Evolutionary conservation across 2,797 vertebrate species (phyloP).

Genomic region (Rhynchonycteris naso): DNA sequence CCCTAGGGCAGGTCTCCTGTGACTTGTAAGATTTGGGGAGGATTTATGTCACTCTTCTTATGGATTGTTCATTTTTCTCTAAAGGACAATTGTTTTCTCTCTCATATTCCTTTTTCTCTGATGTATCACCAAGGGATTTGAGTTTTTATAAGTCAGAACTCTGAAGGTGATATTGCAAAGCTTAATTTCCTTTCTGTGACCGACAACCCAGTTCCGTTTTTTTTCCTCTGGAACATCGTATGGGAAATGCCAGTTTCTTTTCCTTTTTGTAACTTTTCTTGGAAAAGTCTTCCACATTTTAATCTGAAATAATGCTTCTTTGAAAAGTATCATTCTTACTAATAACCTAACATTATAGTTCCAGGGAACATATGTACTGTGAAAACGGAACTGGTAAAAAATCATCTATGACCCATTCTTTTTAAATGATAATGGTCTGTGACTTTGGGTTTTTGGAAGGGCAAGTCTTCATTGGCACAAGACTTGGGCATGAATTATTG

Average conservation of each 20-base stretch:
- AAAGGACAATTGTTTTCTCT: neutral
- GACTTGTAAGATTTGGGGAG: neutral
- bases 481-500: neutral
- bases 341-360: neutral
- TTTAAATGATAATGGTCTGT: neutral
- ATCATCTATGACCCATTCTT: conserved; percentile 30
- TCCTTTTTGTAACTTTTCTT: neutral
- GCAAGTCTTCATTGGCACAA: neutral
- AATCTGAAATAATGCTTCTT: conserved; percentile 27
- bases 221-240: neutral
- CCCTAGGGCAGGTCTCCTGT: neutral
- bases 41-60: neutral
- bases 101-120: neutral
- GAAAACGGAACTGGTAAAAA: conserved; percentile 36
- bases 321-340: conserved; percentile 38
- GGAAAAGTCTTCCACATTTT: conserved; percentile 43
- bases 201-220: neutral
- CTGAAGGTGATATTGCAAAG: neutral
- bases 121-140: neutral
- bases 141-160: neutral
- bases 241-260: neutral
- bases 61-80: conserved; percentile 25
- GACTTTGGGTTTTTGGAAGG: conserved; percentile 33
- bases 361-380: neutral
- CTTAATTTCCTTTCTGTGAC: neutral